Conservation (phyloP, 1,140 invertebrate genomes). For the Lysiphlebus fabarum region DNA sequence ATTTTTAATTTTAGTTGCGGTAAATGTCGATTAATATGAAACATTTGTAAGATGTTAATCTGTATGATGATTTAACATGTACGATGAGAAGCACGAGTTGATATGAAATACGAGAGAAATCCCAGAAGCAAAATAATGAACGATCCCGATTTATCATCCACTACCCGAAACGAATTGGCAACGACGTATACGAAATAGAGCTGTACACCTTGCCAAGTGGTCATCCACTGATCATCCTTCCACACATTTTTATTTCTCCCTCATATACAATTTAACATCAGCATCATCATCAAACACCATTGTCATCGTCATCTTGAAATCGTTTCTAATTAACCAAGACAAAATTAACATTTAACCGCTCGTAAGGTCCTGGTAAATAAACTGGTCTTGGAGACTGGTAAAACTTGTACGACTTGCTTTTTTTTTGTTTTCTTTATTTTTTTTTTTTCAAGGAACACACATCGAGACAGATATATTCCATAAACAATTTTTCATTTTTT, state of each 20-base stretch:
- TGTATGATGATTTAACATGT: conserved; percentile 7
- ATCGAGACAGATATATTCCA: too few species aligned
- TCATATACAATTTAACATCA: too few species aligned
- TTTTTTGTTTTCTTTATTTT: not conserved
- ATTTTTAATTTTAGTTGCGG: too few species aligned
- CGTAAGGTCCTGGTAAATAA: conserved; percentile 5
- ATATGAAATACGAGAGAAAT: conserved; percentile 24
- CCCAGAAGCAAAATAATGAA: conserved; percentile 28
- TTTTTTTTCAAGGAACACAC: too few species aligned
- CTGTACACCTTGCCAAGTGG: conserved; percentile 24
- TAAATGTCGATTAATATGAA: not conserved
- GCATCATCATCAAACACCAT: conserved; percentile 6
- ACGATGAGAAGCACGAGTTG: conserved; percentile 4
- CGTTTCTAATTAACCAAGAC: conserved; percentile 44
- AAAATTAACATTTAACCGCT: conserved; percentile 45
- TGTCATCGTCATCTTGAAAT: conserved; percentile 23
- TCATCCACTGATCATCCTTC: conserved; percentile 1
- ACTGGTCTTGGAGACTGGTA: conserved; percentile 6
- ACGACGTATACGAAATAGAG: conserved; percentile 35
- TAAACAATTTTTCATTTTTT: too few species aligned
- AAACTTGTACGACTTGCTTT: conserved; percentile 10
- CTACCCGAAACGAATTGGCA: conserved; percentile 30
- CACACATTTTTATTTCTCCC: not conserved
- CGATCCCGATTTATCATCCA: conserved; percentile 33
- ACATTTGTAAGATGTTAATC: not conserved